Percentiles rank a stretch among this genome's conserved stretches.
Evolutionary conservation across 2,113 vertebrate genomes (phyloP).

Genomic region (Gopherus evgoodei): DNA sequence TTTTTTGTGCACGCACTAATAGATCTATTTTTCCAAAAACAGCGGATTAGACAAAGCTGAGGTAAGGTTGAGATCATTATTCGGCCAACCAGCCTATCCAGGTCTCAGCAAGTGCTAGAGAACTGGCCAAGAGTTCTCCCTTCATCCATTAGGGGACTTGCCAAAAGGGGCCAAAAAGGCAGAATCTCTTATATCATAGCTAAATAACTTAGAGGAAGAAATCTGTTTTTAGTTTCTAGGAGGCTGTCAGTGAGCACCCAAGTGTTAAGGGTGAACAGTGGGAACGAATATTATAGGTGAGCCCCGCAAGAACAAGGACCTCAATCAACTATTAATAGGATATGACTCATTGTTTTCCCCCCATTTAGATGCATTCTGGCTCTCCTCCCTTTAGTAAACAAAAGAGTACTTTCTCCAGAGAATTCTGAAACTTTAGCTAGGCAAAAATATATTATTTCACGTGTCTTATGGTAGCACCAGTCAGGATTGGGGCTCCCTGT

Average conservation of each 20-base stretch:
- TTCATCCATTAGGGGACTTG: neutral
- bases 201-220: neutral
- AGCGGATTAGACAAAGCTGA: neutral
- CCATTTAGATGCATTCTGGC: neutral
- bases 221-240: neutral
- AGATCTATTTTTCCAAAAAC: conserved; percentile 3
- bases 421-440: neutral
- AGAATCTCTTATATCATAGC: neutral
- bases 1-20: neutral
- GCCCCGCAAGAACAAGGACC: neutral
- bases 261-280: neutral
- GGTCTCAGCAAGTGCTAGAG: neutral
- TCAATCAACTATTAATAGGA: neutral
- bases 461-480: neutral
- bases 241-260: neutral
- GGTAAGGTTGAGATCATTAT: neutral
- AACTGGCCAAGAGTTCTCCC: neutral
- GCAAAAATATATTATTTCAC: neutral
- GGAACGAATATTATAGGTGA: neutral
- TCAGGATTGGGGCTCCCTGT: neutral
- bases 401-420: neutral
- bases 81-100: neutral
- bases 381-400: neutral
- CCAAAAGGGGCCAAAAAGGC: neutral
- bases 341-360: neutral